Base-by-base conservation (phyloP, 2,797 vertebrate species). In the Sebastes flavidus region DNA sequence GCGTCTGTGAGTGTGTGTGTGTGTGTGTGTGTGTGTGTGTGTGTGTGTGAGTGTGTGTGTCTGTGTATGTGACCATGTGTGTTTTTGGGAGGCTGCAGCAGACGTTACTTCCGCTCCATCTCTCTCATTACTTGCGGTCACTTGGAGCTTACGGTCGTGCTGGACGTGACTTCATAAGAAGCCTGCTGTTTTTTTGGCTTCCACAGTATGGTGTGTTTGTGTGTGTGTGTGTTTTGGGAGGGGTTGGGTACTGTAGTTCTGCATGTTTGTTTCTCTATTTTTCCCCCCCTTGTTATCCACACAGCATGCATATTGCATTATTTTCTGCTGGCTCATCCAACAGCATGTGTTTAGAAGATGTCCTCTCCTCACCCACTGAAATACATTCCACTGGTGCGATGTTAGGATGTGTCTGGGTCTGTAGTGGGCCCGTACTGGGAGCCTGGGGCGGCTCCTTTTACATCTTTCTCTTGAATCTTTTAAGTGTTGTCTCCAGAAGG, bases 71-170 rank as follows among this genome's bases (percentile, higher is more conserved):
- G 80, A 78, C 85, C 34, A 49, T 73, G 85, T 74, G 54, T 65
- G 70, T 38, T 83, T 90, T 89, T 83, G 73, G 75, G 82, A 85
- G 84, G 85, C 90, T 89, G 83, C 93, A 87, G 86, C 72, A 56
- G 73, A 81, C 25, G 73, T 91, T 93, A 92, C 78, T 93, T 92
- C 66, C 29, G 81, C 91, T 87, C 88, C 91, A 90, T 92, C 90
- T 87, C 91, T 77, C 75, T 77, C 88, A 89, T 94, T 93, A 93
- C 87, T 95, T 77, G 84, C 75, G 89, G 88, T 92, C 89, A 93
- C 92, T 93, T 90, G 88, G 88, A 93, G 87, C 87, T 81, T 80
- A 88, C 78, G 69, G 88, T 93, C 63, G 30, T 84, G 80, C 82
- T 79, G 88, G 90, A 93, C 56, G 42, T 80, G 77, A 89, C 88